Evolutionary conservation across 2,113 vertebrate species (phyloP).

Genomic region (Crotalus horridus): DNA sequence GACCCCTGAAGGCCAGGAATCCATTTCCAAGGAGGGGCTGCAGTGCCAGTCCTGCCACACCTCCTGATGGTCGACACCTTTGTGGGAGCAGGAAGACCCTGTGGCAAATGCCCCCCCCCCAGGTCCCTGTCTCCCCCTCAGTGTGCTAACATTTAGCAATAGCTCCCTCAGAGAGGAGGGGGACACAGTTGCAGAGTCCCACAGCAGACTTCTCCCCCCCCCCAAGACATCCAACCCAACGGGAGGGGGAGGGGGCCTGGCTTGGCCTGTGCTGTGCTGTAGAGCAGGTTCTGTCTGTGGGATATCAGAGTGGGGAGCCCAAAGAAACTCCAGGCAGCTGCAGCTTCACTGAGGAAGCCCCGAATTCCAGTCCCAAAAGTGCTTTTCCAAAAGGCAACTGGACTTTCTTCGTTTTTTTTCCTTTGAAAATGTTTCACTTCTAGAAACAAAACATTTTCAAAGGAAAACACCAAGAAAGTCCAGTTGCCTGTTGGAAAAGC

Average conservation of each 20-base stretch:
- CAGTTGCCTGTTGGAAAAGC: too few relatives aligned
- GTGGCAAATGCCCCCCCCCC: neutral
- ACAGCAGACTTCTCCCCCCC: neutral
- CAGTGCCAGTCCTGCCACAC: neutral
- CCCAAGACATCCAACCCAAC: neutral
- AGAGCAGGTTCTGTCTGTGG: neutral
- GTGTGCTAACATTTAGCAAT: neutral
- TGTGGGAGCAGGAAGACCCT: neutral
- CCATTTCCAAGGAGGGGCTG: neutral
- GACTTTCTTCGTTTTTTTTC: neutral
- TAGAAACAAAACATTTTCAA: neutral
- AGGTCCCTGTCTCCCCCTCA: neutral
- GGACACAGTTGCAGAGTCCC: neutral
- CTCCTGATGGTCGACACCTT: neutral
- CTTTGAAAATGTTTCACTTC: too few relatives aligned
- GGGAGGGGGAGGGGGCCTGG: neutral
- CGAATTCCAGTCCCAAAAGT: neutral
- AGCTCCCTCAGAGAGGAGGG: neutral
- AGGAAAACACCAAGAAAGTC: neutral
- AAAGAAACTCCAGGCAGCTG: neutral
- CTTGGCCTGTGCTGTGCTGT: neutral
- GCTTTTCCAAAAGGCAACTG: neutral
- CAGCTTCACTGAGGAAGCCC: neutral
- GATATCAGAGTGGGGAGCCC: accelerated
- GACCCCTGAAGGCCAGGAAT: neutral